phyloP scores from a whole-genome alignment of 2,888 invertebrate species.

The Dastarcus helophoroides region DNA sequence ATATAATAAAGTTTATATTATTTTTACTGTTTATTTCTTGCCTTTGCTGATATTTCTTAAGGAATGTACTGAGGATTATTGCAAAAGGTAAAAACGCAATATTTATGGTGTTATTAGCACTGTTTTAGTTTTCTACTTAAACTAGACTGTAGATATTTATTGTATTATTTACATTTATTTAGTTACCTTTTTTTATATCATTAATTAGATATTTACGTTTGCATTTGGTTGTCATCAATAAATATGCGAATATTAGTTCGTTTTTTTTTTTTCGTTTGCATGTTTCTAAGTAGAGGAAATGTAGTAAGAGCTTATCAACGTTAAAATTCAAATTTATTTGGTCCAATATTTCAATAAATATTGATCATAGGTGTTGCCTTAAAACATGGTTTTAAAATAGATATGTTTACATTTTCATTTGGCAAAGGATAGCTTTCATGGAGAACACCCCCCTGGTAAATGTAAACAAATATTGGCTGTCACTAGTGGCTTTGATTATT shows the following conservation, averaged over 20 bases:
- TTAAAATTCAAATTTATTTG: background rate
- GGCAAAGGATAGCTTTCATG: too few relatives aligned
- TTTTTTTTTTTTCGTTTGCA: slow-evolving; percentile 13
- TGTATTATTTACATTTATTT: slow-evolving; percentile 21
- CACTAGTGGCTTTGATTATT: too few relatives aligned
- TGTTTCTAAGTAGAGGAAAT: slow-evolving; percentile 6
- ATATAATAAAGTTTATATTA: too few relatives aligned
- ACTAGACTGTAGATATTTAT: slow-evolving; percentile 26
- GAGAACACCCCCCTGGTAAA: too few relatives aligned
- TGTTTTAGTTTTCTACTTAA: slow-evolving; percentile 20
- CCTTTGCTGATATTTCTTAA: slow-evolving; percentile 10
- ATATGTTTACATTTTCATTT: too few relatives aligned
- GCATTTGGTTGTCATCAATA: slow-evolving; percentile 5
- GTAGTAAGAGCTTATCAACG: background rate
- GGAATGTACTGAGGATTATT: slow-evolving; percentile 14
- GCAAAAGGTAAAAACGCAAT: slow-evolving; percentile 25
- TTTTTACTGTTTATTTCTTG: too few relatives aligned
- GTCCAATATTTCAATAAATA: too few relatives aligned
- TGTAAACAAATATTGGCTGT: too few relatives aligned
- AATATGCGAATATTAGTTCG: slow-evolving; percentile 15
- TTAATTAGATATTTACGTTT: slow-evolving; percentile 14
- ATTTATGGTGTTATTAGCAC: slow-evolving; percentile 15
- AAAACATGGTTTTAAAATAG: too few relatives aligned
- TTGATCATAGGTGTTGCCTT: too few relatives aligned
- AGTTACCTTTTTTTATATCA: slow-evolving; percentile 20